Evolutionary conservation across 2,113 vertebrate species (phyloP).

Genomic region (Pedionomus torquatus): DNA sequence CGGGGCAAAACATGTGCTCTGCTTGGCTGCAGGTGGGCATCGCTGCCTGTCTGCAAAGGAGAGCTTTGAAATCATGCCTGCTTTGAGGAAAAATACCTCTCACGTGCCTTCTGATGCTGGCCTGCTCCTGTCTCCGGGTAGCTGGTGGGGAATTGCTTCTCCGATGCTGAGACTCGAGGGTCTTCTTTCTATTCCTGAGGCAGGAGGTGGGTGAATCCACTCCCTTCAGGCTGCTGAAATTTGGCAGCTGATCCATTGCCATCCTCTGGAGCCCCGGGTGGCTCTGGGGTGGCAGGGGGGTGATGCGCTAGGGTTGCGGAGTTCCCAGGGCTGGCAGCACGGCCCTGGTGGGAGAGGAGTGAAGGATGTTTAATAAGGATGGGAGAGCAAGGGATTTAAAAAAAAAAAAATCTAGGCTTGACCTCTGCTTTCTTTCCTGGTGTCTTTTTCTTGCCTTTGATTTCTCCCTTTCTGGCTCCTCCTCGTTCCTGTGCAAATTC

Average conservation of each 20-base stretch:
- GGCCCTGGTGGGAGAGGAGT: not conserved
- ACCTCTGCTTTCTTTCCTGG: not conserved
- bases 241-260: not conserved
- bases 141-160: not conserved
- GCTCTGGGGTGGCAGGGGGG: not conserved
- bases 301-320: not conserved
- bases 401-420: not conserved
- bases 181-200: not conserved
- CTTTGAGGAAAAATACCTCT: not conserved
- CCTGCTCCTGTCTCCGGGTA: not conserved
- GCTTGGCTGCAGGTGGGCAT: not conserved
- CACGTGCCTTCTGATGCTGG: not conserved
- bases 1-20: not conserved
- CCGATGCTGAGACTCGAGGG: not conserved
- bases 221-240: not conserved
- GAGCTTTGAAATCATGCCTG: not conserved
- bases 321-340: not conserved
- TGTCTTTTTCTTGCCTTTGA: not conserved
- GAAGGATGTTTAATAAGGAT: not conserved
- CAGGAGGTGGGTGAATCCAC: conserved; percentile 8
- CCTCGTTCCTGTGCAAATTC: not conserved
- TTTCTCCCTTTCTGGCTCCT: not conserved
- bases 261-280: not conserved
- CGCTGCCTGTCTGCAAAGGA: not conserved
- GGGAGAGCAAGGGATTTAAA: not conserved